Evolutionary conservation across 35 echinoderm and acorn worm genomes (phyloP).

Genomic region (Lytechinus variegatus): DNA sequence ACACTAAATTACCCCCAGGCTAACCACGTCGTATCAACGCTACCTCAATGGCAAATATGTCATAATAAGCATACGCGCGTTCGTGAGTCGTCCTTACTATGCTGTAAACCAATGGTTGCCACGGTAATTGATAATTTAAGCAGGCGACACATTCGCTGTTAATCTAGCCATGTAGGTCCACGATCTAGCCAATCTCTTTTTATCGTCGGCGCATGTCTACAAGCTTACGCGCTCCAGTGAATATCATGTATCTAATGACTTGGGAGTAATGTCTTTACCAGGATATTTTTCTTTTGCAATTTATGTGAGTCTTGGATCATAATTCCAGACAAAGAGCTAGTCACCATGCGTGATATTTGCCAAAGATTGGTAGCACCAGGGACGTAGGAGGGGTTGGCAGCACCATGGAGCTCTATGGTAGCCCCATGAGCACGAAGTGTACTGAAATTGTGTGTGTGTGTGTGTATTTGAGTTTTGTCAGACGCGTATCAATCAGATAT

Average conservation of each 20-base stretch:
- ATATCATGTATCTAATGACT: neutral
- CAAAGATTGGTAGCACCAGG: too few relatives aligned
- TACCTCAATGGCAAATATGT: too few relatives aligned
- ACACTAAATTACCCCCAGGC: neutral
- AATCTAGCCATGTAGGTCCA: neutral
- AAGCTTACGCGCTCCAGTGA: constrained; percentile 7
- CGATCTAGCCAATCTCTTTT: neutral
- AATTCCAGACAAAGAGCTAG: neutral
- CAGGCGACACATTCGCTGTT: neutral
- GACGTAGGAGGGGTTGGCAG: too few relatives aligned
- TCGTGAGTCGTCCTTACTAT: neutral
- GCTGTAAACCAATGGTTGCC: constrained; percentile 17
- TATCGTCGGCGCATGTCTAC: neutral
- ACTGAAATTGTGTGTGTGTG: too few relatives aligned
- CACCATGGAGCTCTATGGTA: too few relatives aligned
- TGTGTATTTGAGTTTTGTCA: too few relatives aligned
- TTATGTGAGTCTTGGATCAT: neutral
- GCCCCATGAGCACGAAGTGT: too few relatives aligned
- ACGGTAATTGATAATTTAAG: constrained; percentile 17
- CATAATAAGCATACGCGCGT: neutral
- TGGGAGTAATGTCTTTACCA: neutral
- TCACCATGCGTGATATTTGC: neutral
- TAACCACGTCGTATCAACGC: too few relatives aligned
- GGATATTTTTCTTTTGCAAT: neutral
- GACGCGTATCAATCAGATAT: too few relatives aligned